Conservation (phyloP, 2,113 vertebrate genomes). For the Istiophorus platypterus region DNA sequence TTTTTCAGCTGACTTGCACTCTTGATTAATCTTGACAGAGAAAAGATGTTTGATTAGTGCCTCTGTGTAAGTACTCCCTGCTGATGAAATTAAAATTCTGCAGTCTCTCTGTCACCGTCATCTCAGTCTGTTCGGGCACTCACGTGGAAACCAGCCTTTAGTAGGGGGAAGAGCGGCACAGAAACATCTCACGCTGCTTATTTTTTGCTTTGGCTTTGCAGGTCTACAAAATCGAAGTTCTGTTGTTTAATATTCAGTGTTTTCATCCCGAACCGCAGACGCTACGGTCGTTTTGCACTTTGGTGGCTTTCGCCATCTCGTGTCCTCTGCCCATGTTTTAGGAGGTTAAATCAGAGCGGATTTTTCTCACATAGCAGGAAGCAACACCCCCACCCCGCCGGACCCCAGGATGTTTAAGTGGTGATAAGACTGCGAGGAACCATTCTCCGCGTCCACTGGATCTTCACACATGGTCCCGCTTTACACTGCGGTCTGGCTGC, state of each 20-base stretch:
- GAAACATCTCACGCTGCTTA: slow-evolving; percentile 5
- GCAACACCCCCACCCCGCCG: background rate
- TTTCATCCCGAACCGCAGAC: background rate
- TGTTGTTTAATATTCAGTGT: background rate
- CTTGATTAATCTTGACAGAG: slow-evolving; percentile 70
- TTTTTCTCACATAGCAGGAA: slow-evolving; percentile 47
- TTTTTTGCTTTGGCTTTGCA: slow-evolving; percentile 18
- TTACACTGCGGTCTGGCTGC: slow-evolving; percentile 71
- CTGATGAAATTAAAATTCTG: slow-evolving; percentile 72
- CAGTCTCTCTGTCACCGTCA: slow-evolving; percentile 56
- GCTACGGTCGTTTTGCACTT: background rate
- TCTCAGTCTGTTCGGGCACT: slow-evolving; percentile 36
- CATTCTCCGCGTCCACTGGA: slow-evolving; percentile 26
- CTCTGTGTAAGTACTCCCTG: slow-evolving; percentile 60
- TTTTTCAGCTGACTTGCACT: slow-evolving; percentile 58
- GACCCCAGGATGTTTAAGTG: slow-evolving; percentile 34
- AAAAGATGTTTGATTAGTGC: slow-evolving; percentile 73
- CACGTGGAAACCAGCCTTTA: slow-evolving; percentile 21
- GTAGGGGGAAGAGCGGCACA: background rate
- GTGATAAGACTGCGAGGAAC: slow-evolving; percentile 55
- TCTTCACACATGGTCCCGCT: slow-evolving; percentile 69
- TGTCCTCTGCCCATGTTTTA: background rate
- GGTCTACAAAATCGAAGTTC: background rate
- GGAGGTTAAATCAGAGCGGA: slow-evolving; percentile 30
- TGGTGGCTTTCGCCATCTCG: background rate